Evolutionary conservation across 2,888 invertebrate genomes (phyloP).

Genomic region (Eutolmus rufibarbis): DNA sequence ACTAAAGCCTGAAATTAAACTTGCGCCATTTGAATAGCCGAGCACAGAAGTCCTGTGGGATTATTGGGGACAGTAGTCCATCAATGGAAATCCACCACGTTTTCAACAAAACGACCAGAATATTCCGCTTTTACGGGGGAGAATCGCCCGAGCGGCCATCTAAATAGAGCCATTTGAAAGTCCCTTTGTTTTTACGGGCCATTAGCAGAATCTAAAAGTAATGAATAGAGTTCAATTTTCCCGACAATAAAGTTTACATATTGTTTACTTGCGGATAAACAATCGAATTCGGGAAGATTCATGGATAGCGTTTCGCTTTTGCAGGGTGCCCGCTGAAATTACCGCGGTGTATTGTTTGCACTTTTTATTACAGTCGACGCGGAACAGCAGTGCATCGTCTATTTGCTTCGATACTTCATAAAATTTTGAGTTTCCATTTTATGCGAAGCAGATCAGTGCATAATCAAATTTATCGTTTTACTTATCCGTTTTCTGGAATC

Average conservation of each 20-base stretch:
- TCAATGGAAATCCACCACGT: neutral
- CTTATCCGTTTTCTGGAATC: neutral
- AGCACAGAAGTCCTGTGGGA: neutral
- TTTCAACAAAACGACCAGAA: neutral
- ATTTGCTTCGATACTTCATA: neutral
- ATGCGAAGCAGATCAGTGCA: neutral
- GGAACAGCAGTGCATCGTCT: neutral
- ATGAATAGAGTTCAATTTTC: slow-evolving; percentile 33
- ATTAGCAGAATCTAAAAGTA: slow-evolving; percentile 26
- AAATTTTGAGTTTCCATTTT: neutral
- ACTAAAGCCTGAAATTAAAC: neutral
- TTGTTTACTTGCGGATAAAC: slow-evolving; percentile 8
- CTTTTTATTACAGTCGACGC: neutral
- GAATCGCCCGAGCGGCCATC: neutral
- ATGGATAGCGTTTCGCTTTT: neutral
- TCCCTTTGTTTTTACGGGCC: slow-evolving; percentile 11
- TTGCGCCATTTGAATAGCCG: neutral
- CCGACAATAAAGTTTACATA: slow-evolving; percentile 22
- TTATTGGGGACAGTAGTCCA: neutral
- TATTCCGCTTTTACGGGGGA: neutral
- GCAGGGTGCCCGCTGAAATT: neutral
- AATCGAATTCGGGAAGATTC: neutral
- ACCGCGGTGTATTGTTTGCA: neutral
- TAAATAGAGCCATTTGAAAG: neutral
- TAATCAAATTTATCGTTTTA: slow-evolving; percentile 29